These are phyloP conservation scores for Meriones unguiculatus DNA, from an alignment of 2,113 vertebrate genomes.

Conservation along the genomic window DNA sequence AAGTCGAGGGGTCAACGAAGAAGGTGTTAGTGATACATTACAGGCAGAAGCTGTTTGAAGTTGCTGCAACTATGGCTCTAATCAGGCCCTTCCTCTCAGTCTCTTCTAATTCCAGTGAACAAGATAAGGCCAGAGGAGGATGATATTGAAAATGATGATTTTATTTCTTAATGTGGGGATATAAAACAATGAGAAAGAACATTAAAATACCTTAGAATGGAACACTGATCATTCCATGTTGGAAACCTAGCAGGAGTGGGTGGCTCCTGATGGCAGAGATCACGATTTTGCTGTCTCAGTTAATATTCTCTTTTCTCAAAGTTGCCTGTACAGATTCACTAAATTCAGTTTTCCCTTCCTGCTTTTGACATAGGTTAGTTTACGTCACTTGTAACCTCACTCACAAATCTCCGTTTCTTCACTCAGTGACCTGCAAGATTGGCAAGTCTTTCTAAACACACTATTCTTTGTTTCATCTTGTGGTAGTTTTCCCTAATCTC, in stretches of 20 bases:
- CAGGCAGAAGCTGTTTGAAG: neutral
- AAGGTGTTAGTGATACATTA: neutral
- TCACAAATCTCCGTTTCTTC: conserved; percentile 60
- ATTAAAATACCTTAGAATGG: neutral
- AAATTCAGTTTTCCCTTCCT: neutral
- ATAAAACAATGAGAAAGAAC: neutral
- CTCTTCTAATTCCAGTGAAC: conserved; percentile 23
- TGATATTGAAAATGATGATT: neutral
- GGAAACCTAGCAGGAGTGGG: conserved; percentile 30
- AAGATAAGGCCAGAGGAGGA: neutral
- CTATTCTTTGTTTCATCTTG: neutral
- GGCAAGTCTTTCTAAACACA: conserved; percentile 68
- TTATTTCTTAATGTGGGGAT: neutral
- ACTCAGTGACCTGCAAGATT: conserved; percentile 53
- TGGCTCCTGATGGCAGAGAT: neutral
- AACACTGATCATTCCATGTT: neutral
- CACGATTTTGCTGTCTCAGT: neutral
- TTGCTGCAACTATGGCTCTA: neutral
- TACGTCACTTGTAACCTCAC: conserved; percentile 36
- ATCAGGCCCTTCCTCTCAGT: neutral
- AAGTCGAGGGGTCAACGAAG: neutral
- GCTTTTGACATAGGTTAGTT: neutral
- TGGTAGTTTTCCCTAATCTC: conserved; percentile 56
- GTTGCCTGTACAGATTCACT: conserved; percentile 13
- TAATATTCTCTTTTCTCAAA: conserved; percentile 7